These are phyloP conservation scores for Bubo scandiacus DNA, from an alignment of 2,113 vertebrate genomes.

Conservation along the genomic window DNA sequence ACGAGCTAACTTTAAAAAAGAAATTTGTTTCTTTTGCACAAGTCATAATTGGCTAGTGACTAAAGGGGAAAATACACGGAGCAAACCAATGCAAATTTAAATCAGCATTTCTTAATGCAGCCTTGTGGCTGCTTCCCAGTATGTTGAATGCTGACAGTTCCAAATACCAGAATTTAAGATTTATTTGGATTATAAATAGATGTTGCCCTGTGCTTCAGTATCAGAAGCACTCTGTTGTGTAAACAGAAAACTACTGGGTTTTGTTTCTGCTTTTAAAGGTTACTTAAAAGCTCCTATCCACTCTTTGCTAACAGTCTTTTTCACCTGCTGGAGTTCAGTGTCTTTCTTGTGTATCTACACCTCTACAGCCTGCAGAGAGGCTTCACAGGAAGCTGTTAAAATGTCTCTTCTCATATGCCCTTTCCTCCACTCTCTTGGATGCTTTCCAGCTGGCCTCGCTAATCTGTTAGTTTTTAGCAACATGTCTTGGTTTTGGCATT, in stretches of 20 bases:
- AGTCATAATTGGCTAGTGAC: neutral
- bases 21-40: neutral
- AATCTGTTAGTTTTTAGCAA: neutral
- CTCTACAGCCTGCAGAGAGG: neutral
- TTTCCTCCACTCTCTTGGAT: neutral
- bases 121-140: neutral
- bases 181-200: slow-evolving; percentile 67
- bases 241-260: neutral
- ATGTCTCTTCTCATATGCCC: neutral
- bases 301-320: neutral
- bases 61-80: neutral
- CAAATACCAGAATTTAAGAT: slow-evolving; percentile 52
- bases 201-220: slow-evolving; percentile 36
- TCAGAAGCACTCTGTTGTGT: slow-evolving; percentile 37
- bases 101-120: neutral
- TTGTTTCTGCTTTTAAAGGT: neutral
- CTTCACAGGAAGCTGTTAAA: slow-evolving; percentile 13
- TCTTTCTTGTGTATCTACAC: neutral
- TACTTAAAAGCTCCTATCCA: neutral
- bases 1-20: neutral
- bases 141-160: neutral
- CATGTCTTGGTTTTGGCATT: neutral
- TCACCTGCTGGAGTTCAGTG: neutral
- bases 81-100: neutral
- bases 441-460: neutral